phyloP scores from a whole-genome alignment of 2,888 invertebrate species.

The Ethmia dodecea region DNA sequence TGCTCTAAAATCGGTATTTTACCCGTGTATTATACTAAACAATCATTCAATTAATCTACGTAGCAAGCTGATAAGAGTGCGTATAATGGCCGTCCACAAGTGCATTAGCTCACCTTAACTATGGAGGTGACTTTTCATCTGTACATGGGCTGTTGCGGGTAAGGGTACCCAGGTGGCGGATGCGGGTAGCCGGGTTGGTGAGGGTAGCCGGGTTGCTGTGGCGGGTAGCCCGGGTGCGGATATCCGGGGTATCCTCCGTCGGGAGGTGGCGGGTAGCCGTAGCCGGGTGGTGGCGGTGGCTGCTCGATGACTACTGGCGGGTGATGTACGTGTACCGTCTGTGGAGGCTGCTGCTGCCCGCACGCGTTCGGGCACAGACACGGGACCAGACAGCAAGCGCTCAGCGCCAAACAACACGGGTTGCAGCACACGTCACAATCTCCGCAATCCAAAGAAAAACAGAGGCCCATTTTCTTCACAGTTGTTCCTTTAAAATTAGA shows the following conservation, averaged over 20 bases:
- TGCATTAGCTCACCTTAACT: slow-evolving; percentile 24
- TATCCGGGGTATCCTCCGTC: slow-evolving; percentile 34
- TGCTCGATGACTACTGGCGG: slow-evolving; percentile 41
- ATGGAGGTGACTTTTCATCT: slow-evolving; percentile 29
- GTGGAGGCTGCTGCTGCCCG: slow-evolving; percentile 56
- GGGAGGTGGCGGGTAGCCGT: slow-evolving; percentile 36
- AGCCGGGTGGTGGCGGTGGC: slow-evolving; percentile 35
- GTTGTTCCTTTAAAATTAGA: slow-evolving; percentile 3
- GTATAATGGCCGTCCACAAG: slow-evolving; percentile 39
- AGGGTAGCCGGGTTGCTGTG: slow-evolving; percentile 28
- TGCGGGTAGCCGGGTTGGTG: slow-evolving; percentile 29
- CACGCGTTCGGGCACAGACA: slow-evolving; percentile 68
- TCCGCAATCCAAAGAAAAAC: slow-evolving; percentile 61
- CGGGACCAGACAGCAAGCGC: slow-evolving; percentile 63
- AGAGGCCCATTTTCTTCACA: slow-evolving; percentile 52
- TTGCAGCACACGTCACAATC: slow-evolving; percentile 62
- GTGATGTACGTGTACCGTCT: slow-evolving; percentile 53
- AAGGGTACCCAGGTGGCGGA: slow-evolving; percentile 25
- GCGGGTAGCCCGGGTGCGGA: slow-evolving; percentile 17
- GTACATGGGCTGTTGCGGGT: slow-evolving; percentile 28
- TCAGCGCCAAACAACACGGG: slow-evolving; percentile 62
- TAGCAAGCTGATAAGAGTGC: no score
- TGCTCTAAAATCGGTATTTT: no score
- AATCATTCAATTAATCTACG: no score
- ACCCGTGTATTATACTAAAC: no score